Conservation (phyloP, 1,140 invertebrate genomes). For the Odontomachus brunneus region DNA sequence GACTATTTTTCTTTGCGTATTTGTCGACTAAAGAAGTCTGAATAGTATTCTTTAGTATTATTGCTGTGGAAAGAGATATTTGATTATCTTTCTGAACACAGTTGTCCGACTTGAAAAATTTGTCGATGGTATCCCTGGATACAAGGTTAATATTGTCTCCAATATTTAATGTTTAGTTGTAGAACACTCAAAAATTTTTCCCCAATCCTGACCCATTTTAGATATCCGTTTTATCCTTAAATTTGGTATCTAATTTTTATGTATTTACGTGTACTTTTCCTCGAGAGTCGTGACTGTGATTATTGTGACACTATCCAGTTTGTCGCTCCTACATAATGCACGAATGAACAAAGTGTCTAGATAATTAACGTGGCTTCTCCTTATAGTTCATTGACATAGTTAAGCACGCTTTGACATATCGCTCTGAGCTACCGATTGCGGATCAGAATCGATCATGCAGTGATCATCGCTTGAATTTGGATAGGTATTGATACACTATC, state of each 20-base stretch:
- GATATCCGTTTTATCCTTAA: conserved; percentile 6
- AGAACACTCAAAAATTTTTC: conserved; percentile 14
- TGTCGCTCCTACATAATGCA: conserved; percentile 29
- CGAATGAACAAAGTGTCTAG: conserved; percentile 34
- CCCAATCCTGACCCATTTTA: conserved; percentile 22
- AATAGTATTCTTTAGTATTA: conserved; percentile 10
- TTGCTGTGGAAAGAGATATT: conserved; percentile 8
- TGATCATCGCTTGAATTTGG: conserved; percentile 6
- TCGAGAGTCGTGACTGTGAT: conserved; percentile 6
- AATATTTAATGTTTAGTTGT: conserved; percentile 53
- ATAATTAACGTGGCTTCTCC: conserved; percentile 32
- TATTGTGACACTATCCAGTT: conserved; percentile 14
- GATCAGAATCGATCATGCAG: conserved; percentile 12
- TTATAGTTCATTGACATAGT: conserved; percentile 29
- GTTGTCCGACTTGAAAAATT: conserved; percentile 23
- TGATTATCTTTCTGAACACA: conserved; percentile 23
- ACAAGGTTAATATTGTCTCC: conserved; percentile 27
- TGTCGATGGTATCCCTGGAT: conserved; percentile 24
- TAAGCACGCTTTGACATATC: conserved; percentile 25
- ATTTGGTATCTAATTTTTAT: conserved; percentile 41
- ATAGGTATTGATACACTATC: neutral
- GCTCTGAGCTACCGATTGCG: conserved; percentile 3
- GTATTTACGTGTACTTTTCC: conserved; percentile 13
- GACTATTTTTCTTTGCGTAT: conserved; percentile 11
- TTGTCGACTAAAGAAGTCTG: neutral